These are phyloP conservation scores for Pseudotriccus pelzelni DNA, from an alignment of 2,797 vertebrate species.

Conservation along the genomic window DNA sequence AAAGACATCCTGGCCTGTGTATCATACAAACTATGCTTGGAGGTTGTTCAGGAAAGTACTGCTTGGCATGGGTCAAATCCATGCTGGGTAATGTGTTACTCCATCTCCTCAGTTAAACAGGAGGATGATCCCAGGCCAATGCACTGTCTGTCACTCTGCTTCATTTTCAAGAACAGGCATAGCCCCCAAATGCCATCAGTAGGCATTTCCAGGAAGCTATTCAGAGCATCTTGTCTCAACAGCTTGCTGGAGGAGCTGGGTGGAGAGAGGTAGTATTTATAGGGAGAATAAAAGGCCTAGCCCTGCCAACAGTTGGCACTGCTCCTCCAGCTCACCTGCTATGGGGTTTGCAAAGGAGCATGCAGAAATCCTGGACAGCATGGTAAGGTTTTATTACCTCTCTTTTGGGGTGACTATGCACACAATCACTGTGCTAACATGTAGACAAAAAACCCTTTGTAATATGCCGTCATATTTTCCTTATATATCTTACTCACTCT, in stretches of 20 bases:
- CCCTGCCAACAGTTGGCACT: not conserved
- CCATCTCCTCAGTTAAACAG: not conserved
- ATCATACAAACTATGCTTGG: not conserved
- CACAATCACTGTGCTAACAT: fast-evolving
- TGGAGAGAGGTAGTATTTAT: not conserved
- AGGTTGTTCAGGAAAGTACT: not conserved
- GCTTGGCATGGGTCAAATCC: not conserved
- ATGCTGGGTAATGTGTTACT: not conserved
- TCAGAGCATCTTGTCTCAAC: slow-evolving; percentile 19
- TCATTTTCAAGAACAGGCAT: not conserved
- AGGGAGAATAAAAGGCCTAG: not conserved
- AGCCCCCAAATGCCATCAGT: not conserved
- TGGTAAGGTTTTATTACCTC: not conserved
- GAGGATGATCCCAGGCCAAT: not conserved
- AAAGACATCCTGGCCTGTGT: not conserved
- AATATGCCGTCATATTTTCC: not conserved
- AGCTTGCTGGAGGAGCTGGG: slow-evolving; percentile 10
- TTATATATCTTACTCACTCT: not conserved
- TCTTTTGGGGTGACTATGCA: not conserved
- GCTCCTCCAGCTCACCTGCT: not conserved
- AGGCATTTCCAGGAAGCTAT: not conserved
- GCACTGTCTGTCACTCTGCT: not conserved
- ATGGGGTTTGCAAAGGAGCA: not conserved
- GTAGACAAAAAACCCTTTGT: not conserved
- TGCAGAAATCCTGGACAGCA: not conserved